Evolutionary conservation across 1,140 invertebrate species (phyloP), one percentile per base, ranked within the genome.

Genomic region (Hormaphis cornu): DNA sequence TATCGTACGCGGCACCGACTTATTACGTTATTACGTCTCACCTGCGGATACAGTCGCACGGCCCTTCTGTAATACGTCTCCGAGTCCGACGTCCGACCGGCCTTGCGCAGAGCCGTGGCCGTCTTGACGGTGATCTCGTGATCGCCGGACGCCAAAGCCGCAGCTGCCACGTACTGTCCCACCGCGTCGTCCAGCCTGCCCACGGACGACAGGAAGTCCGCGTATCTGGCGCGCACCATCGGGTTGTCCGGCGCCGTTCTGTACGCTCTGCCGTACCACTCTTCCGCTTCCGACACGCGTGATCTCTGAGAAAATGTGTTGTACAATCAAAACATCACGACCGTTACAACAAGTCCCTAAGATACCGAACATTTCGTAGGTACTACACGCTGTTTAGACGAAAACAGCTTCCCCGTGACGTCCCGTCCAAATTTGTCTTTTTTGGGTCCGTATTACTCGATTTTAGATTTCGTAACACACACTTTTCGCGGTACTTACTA

Each of bases 121-220:
- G 91, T 89, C 46, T 89, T 88, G 69, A 95, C 89, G n/a, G 90
- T 83, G 22, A 91, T 80, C 54, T 91, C 86, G 77, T 92, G 91
- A 74, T 95, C 89, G 16, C 82, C 79, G 0, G 89, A 86, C 42
- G 87, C 83, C 46, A 94, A 77, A 70, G 87, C 81, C 0, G 89
- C 87, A 0, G 91, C 90, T 56, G 82, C 80, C 18, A 89, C 79
- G 74, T 90, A 88, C 72, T 90, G 84, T 33, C 84, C 82, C 0
- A 89, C 89, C 16, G 93, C 90, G 75, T 96, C 91, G 22, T 84
- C 80, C 73, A 87, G 81, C 30, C 90, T 82, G 7, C 86, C 85
- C 72, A 86, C 83, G 61, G 90, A 86, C 69, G 87, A 83, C 69
- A 95, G 81, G 78, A 95, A 94, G 82, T 82, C 80, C 90, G 91